A percentile compares a stretch with the other conserved stretches of the same genome.
These are phyloP conservation scores for Coreius guichenoti DNA, from an alignment of 2,797 vertebrate genomes.

Conservation along the genomic window DNA sequence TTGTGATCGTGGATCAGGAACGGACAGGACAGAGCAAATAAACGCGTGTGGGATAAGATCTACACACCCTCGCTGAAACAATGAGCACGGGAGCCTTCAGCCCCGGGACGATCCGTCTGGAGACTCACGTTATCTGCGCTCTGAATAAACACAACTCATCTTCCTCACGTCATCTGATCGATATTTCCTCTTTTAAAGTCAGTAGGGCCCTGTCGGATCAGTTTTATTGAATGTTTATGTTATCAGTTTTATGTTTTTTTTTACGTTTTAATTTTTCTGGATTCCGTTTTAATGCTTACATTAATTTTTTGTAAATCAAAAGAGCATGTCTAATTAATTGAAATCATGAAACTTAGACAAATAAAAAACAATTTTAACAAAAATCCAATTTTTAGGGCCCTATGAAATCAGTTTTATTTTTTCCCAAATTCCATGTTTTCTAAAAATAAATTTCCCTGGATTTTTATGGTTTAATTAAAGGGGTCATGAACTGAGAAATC, in stretches of 20 bases:
- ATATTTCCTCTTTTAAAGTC: slow-evolving; percentile 37
- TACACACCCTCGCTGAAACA: slow-evolving; percentile 65
- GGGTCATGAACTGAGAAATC: no score
- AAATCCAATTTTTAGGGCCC: no score
- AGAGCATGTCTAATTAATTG: neutral
- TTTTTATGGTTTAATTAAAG: no score
- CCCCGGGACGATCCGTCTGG: slow-evolving; percentile 58
- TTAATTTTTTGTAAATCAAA: neutral
- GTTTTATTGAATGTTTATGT: no score
- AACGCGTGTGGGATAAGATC: slow-evolving; percentile 68
- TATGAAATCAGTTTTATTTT: no score
- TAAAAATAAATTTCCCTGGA: no score
- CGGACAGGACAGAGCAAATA: slow-evolving; percentile 67
- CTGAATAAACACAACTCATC: slow-evolving; percentile 29
- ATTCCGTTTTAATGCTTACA: neutral
- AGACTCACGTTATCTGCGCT: slow-evolving; percentile 44
- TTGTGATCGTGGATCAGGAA: slow-evolving; percentile 45
- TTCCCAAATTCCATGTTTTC: no score
- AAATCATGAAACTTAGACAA: neutral
- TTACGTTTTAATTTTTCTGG: neutral
- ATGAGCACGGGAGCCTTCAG: slow-evolving; percentile 65
- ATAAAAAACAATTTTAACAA: neutral
- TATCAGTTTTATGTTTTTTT: no score
- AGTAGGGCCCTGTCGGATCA: neutral
- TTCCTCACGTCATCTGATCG: slow-evolving; percentile 41